Evolutionary conservation across 2,888 invertebrate genomes (phyloP), one percentile per base, ranked within the genome.

Genomic region (Lissonota sp.): DNA sequence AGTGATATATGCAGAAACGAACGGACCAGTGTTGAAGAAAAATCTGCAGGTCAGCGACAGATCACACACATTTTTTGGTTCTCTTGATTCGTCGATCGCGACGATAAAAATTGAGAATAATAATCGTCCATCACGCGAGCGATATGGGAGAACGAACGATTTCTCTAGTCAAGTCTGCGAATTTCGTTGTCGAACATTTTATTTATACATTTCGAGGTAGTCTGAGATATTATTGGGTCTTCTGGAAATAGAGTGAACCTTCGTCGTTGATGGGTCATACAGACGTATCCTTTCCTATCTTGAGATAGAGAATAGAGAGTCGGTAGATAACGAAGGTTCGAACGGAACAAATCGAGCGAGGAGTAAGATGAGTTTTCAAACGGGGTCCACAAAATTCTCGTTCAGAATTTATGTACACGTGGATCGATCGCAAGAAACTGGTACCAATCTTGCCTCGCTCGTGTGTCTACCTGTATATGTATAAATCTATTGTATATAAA

Each of bases 361-460:
- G 69, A 69, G 26, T 39, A 49, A 53, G 58, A 51, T 69, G 57
- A 71, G 58, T 67, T 78, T 79, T 78, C 42, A 49, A 82, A 26
- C 72, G 75, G 77, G 80, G 80, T 82, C 72, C 46, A 80, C 77
- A 70, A 83, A 84, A 82, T 83, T 80, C 80, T 63, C 73, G 67
- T 78, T 80, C 44, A 67, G 78, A 80, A 83, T 80, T 69, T 75
- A 66, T 76, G 60, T 66, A 69, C 44, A 14, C 1, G 14, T 26
- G 51, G 14, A 42, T 37, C 10, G 37, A 39, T 6, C 40, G 58
- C 39, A 26, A 10, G 12, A n/a, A 55, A 14, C 46, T 16, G 44
- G 12, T 62, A 26, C 26, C 40, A 40, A 57, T 49, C 57, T 42
- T 26, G 51, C 16, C 26, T 55, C 53, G 4, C 63, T 7, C 62